phyloP scores from a whole-genome alignment of 2,113 vertebrate species.

The Pica pica region DNA sequence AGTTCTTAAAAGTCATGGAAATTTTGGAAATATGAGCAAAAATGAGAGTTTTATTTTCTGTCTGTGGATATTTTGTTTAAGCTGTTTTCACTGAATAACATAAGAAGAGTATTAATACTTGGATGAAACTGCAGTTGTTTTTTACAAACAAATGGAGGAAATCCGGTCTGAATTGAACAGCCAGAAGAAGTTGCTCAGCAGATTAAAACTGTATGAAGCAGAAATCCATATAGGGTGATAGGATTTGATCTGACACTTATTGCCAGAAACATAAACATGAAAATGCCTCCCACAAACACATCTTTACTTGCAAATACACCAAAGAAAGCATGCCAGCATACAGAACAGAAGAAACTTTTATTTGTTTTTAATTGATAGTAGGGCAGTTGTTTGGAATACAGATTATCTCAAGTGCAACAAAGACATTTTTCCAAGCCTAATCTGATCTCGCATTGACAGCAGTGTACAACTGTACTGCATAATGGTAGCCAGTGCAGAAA shows the following conservation, averaged over 20 bases:
- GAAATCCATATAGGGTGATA: neutral
- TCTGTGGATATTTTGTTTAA: neutral
- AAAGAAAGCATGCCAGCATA: neutral
- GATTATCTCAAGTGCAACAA: neutral
- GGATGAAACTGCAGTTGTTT: neutral
- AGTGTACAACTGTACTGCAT: neutral
- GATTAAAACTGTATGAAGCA: neutral
- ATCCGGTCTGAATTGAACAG: neutral
- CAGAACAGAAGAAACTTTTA: neutral
- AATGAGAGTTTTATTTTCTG: neutral
- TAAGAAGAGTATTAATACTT: neutral
- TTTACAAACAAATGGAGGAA: neutral
- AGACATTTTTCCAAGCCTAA: neutral
- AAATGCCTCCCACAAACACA: neutral
- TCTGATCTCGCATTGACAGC: neutral
- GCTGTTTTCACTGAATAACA: neutral
- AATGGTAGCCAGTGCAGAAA: neutral
- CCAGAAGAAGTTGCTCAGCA: neutral
- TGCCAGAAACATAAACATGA: neutral
- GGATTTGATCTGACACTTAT: neutral
- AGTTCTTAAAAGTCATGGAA: neutral
- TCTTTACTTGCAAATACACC: neutral
- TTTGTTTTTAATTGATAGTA: neutral
- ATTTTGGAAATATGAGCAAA: neutral
- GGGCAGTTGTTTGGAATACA: neutral